Base-by-base conservation (phyloP, 2,888 invertebrate species). In the Agrochola macilenta region DNA sequence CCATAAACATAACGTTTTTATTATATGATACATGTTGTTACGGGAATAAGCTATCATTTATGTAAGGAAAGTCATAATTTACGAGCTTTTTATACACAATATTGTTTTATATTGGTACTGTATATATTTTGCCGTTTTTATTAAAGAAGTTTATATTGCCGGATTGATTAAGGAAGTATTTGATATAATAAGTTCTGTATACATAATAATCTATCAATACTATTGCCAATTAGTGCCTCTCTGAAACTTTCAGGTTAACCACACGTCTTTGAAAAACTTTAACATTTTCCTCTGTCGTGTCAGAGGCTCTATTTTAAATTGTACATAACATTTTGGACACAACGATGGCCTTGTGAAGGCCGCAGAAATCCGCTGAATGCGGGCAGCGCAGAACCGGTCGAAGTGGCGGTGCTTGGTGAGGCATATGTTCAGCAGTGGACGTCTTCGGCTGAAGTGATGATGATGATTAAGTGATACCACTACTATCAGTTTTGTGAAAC, bases 1-100 rank as follows among this genome's bases (percentile, higher is more conserved):
- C 82, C 84, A 85, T 90, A 86, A 88, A 87, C 78, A 89, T 89
- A 86, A 87, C 85, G 73, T 86, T 87, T 88, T 88, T 88, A 88
- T 81, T 80, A 82, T 87, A 79, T 81, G 72, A 69, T 80, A 88
- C 79, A 84, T 80, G 76, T 73, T 82, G 78, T 77, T 76, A 74
- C 77, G 58, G 69, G 77, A 84, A 78, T 85, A 83, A 68, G 85
- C 78, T 65, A 79, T 83, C 76, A 72, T 85, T 79, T 83, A 61
- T 78, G 78, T 73, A 70, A 20, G 82, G 30, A 82, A 69, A 71
- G 26, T 57, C 64, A 43, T 74, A 69, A 74, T 71, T 77, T 82
- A 77, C 61, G 43, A 66, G 30, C 7, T 39, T 65, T 72, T 61
- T 65, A 57, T 72, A 58, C 30, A 72, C 71, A 69, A 69, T 72